A percentile compares a stretch with the other conserved stretches of the same genome.
Conservation (phyloP, 2,797 vertebrate genomes). For the Gorsachius magnificus region DNA sequence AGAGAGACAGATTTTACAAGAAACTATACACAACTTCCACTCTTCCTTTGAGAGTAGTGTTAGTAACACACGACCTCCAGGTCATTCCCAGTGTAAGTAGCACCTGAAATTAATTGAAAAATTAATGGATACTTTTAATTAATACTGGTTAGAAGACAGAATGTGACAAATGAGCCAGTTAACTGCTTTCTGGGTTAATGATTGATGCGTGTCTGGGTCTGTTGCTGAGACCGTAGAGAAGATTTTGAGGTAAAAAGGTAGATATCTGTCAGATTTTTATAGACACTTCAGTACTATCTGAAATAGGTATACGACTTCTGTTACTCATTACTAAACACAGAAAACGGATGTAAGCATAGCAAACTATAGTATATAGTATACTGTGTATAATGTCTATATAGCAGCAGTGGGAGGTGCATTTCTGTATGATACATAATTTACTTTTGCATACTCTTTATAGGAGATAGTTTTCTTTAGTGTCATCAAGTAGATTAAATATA, state of each 20-base stretch:
- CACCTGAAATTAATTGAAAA: neutral
- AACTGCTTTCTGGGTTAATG: neutral
- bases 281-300: neutral
- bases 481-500: neutral
- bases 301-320: neutral
- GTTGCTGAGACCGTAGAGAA: neutral
- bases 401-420: neutral
- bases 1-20: slow-evolving; percentile 96
- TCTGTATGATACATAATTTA: neutral
- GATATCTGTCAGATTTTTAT: neutral
- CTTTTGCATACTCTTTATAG: neutral
- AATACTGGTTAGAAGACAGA: neutral
- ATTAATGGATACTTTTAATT: neutral
- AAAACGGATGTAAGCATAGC: neutral
- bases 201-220: neutral
- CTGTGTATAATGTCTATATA: neutral
- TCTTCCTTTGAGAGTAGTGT: slow-evolving; percentile 98
- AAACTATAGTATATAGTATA: neutral
- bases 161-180: neutral
- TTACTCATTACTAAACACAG: neutral
- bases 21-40: slow-evolving; percentile 98
- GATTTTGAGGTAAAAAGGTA: neutral
- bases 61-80: slow-evolving; percentile 88
- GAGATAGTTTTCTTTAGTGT: neutral
- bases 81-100: slow-evolving; percentile 85